These are phyloP conservation scores for Pangasius sanitwongsei DNA, from an alignment of 2,797 vertebrate genomes.

Conservation along the genomic window DNA sequence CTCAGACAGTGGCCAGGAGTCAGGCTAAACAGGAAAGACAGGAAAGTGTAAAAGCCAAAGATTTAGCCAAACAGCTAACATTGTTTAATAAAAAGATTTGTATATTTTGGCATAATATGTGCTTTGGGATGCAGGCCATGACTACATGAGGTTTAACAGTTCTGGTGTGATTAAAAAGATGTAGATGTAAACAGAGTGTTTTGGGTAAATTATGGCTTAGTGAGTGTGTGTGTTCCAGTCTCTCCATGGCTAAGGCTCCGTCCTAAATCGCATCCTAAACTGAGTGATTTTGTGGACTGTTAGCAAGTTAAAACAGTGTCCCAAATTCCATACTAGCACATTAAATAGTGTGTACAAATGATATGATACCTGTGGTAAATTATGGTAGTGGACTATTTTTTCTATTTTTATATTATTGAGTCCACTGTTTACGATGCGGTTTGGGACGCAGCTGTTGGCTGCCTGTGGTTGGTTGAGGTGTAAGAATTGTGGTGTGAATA, in stretches of 20 bases:
- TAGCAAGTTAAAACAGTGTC: neutral
- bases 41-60: neutral
- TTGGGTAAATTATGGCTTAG: neutral
- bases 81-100: neutral
- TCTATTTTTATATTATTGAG: neutral
- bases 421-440: neutral
- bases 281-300: neutral
- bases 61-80: neutral
- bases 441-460: neutral
- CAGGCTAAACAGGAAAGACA: neutral
- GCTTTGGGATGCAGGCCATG: neutral
- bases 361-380: neutral
- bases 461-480: neutral
- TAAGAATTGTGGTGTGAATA: neutral
- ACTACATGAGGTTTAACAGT: neutral
- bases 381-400: neutral
- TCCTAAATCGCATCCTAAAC: neutral
- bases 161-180: neutral
- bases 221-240: neutral
- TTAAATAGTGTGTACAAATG: neutral
- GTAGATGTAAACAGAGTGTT: neutral
- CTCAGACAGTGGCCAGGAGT: neutral
- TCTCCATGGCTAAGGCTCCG: neutral
- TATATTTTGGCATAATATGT: neutral
- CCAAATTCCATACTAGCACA: neutral